A percentile compares a stretch with the other conserved stretches of the same genome.
These are phyloP conservation scores for Vanessa cardui DNA, from an alignment of 2,888 invertebrate genomes.

Conservation along the genomic window DNA sequence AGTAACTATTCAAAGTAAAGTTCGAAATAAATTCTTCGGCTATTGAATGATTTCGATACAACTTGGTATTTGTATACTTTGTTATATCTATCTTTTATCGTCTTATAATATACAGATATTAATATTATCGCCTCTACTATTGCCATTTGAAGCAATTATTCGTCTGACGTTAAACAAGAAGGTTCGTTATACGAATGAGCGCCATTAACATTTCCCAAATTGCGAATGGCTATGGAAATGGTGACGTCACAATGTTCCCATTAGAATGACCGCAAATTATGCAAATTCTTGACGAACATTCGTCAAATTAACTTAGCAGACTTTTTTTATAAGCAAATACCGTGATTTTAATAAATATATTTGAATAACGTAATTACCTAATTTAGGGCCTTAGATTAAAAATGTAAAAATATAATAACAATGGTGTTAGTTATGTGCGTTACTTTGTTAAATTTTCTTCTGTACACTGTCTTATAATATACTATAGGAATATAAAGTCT, in stretches of 20 bases:
- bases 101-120: not conserved
- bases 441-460: too few relatives aligned
- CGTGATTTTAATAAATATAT: not conserved
- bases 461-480: too few relatives aligned
- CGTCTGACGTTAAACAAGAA: constrained; percentile 22
- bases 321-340: not conserved
- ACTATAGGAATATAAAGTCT: too few relatives aligned
- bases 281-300: constrained; percentile 45
- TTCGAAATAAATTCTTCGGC: too few relatives aligned
- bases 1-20: too few relatives aligned
- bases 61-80: too few relatives aligned
- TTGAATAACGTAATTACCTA: too few relatives aligned
- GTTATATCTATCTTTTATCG: not conserved
- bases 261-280: constrained; percentile 54
- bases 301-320: constrained; percentile 34
- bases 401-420: too few relatives aligned
- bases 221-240: constrained; percentile 25
- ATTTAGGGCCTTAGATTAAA: too few relatives aligned
- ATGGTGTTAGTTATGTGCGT: too few relatives aligned
- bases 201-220: constrained; percentile 31
- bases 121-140: constrained; percentile 3
- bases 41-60: too few relatives aligned
- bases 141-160: constrained; percentile 13
- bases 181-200: constrained; percentile 25
- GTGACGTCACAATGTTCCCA: constrained; percentile 39